phyloP scores from a whole-genome alignment of 2,797 vertebrate species.

The Sebastes cheni region DNA sequence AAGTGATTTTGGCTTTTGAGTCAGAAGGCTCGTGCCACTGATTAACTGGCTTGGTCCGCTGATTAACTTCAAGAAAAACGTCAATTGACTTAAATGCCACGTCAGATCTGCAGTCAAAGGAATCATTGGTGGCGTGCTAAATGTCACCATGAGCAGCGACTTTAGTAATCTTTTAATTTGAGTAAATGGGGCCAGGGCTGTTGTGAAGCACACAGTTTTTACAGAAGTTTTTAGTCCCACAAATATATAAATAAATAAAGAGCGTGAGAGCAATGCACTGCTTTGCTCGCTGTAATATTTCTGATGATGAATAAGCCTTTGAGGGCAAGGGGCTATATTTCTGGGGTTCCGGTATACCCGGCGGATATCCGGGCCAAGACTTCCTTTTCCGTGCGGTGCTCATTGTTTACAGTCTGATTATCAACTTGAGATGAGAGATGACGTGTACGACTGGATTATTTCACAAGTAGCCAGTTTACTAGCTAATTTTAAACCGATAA shows the following conservation, averaged over 20 bases:
- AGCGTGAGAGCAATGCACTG: not conserved
- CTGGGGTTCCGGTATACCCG: too few relatives aligned
- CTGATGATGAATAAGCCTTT: not conserved
- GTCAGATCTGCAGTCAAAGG: conserved; percentile 66
- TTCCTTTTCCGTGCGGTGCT: too few relatives aligned
- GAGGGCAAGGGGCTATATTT: too few relatives aligned
- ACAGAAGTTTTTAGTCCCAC: not conserved
- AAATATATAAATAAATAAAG: conserved; percentile 21
- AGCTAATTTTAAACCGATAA: too few relatives aligned
- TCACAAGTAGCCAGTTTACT: too few relatives aligned
- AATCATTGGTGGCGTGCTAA: conserved; percentile 42
- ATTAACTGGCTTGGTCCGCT: conserved; percentile 25
- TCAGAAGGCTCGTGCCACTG: not conserved
- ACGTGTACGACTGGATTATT: too few relatives aligned
- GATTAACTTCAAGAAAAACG: conserved; percentile 54
- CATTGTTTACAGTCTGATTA: too few relatives aligned
- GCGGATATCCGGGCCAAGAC: too few relatives aligned
- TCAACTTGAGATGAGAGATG: too few relatives aligned
- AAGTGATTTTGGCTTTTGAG: conserved; percentile 38
- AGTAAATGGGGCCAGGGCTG: conserved; percentile 32
- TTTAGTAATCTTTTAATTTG: conserved; percentile 60
- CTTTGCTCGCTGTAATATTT: conserved; percentile 16
- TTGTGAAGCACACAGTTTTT: conserved; percentile 4
- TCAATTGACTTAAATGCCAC: conserved; percentile 59
- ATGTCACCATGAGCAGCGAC: conserved; percentile 56